Percentiles rank a stretch among this genome's conserved stretches.
Conservation (phyloP, 2,888 invertebrate species). For the Deroplatys truncata region DNA sequence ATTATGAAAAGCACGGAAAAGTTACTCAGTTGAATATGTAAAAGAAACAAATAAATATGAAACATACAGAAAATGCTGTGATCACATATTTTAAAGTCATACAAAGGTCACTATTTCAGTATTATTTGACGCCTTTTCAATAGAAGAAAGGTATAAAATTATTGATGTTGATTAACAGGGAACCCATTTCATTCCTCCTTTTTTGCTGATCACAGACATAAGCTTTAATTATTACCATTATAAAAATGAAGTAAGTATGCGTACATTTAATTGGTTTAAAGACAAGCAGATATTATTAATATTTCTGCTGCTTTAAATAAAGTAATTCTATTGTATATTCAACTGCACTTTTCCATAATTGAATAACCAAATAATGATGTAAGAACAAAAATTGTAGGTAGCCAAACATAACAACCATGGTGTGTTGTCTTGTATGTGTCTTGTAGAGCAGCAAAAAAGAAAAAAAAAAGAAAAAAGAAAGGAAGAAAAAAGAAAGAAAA, state of each 20-base stretch:
- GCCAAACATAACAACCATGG: constrained; percentile 23
- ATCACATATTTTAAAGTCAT: not conserved
- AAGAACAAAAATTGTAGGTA: constrained; percentile 26
- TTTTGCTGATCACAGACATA: not conserved
- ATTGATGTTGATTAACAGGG: not conserved
- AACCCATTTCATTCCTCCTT: not conserved
- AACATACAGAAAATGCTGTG: not conserved
- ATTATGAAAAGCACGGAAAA: not conserved
- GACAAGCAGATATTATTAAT: not conserved
- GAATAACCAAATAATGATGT: constrained; percentile 20
- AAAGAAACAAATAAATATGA: not conserved
- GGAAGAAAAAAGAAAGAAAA: not conserved
- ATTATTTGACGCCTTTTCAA: not conserved
- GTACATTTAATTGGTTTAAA: not conserved
- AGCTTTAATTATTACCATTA: not conserved
- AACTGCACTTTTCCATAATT: constrained; percentile 19
- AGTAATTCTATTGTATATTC: not conserved
- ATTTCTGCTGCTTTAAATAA: not conserved
- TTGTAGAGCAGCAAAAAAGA: constrained; percentile 21
- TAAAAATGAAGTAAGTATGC: not conserved
- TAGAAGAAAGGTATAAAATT: not conserved
- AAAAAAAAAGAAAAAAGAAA: constrained; percentile 11
- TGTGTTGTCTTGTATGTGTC: constrained; percentile 25
- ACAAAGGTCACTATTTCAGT: not conserved
- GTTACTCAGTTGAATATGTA: constrained; percentile 21